Percentiles rank a stretch among this genome's conserved stretches.
phyloP scores from a whole-genome alignment of 2,888 invertebrate species.

The Drosophila algonquin region DNA sequence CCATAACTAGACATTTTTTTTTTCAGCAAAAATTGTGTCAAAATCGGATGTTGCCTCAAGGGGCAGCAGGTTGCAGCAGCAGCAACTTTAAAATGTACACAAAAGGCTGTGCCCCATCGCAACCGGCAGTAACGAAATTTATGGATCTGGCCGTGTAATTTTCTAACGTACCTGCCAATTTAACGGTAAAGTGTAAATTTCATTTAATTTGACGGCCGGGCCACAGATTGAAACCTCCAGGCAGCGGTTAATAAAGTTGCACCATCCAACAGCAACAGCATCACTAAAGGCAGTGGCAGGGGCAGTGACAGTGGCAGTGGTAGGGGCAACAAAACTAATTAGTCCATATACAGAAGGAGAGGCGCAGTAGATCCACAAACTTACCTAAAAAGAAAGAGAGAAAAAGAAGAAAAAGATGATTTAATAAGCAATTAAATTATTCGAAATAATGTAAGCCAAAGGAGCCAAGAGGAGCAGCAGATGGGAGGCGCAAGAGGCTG shows the following conservation, averaged over 20 bases:
- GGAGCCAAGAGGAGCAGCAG: conserved; percentile 33
- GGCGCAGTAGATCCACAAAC: conserved; percentile 55
- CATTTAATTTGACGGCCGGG: conserved; percentile 70
- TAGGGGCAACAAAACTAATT: conserved; percentile 41
- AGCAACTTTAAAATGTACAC: conserved; percentile 51
- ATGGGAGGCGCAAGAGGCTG: not conserved
- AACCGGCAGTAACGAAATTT: conserved; percentile 36
- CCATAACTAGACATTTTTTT: conserved; percentile 19
- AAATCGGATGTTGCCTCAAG: conserved; percentile 59
- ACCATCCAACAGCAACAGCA: not conserved
- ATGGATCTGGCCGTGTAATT: conserved; percentile 53
- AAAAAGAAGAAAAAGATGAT: conserved; percentile 55
- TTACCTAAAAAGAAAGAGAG: conserved; percentile 64
- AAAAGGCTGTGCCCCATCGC: conserved; percentile 19
- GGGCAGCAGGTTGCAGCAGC: conserved; percentile 15
- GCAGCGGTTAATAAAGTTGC: conserved; percentile 62
- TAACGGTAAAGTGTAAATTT: conserved; percentile 76
- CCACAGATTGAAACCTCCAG: conserved; percentile 35
- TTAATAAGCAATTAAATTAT: conserved; percentile 77
- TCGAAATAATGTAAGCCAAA: conserved; percentile 60
- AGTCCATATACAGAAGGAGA: conserved; percentile 20
- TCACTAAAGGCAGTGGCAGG: not conserved
- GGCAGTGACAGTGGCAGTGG: conserved; percentile 5
- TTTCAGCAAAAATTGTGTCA: conserved; percentile 70
- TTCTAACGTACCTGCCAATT: conserved; percentile 69